Conservation (phyloP, 2,113 vertebrate genomes). For the Marmota flaviventris region DNA sequence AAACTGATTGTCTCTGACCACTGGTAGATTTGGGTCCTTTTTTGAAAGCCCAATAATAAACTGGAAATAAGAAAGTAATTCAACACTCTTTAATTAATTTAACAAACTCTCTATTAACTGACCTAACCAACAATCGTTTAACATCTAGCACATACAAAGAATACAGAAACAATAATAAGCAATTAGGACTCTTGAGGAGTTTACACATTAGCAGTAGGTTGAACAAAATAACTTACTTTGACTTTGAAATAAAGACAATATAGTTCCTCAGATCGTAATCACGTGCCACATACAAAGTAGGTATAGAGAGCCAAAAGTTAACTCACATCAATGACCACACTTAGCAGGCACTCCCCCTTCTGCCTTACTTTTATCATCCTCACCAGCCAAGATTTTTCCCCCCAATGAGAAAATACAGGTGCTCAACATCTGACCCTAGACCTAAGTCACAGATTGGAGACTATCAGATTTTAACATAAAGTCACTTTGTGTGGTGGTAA, state of each 20-base stretch:
- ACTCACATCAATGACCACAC: not conserved
- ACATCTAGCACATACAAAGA: not conserved
- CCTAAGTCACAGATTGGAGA: not conserved
- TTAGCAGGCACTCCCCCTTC: not conserved
- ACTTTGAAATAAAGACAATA: constrained; percentile 31
- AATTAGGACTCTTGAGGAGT: not conserved
- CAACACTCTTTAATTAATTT: not conserved
- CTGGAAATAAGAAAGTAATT: not conserved
- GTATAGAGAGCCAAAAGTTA: not conserved
- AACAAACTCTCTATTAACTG: constrained; percentile 22
- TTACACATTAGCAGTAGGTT: not conserved
- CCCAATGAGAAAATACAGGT: not conserved
- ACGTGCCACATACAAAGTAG: not conserved
- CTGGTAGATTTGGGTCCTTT: not conserved
- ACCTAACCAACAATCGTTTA: not conserved
- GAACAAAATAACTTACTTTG: not conserved
- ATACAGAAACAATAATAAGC: not conserved
- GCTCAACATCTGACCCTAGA: not conserved
- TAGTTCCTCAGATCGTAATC: not conserved
- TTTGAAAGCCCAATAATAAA: constrained; percentile 16
- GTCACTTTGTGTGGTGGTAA: not conserved
- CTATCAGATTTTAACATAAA: not conserved
- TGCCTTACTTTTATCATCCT: not conserved
- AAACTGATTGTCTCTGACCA: constrained; percentile 42
- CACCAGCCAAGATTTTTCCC: not conserved